Base-by-base conservation (phyloP, 2,797 vertebrate species). In the Poecilia gillii region DNA sequence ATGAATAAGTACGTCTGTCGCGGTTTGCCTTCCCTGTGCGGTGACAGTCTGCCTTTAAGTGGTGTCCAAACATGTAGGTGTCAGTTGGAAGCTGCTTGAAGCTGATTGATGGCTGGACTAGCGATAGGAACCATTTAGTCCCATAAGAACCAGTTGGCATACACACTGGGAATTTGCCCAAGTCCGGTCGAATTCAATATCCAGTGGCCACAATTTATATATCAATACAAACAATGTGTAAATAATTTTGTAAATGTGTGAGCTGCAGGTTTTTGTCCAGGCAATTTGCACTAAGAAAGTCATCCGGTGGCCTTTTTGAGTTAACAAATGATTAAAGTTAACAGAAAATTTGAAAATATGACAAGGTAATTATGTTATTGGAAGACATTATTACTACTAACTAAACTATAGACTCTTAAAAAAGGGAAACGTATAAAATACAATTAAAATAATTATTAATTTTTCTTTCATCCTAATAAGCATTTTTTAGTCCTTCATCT, bases 31-130 rank as follows among this genome's bases (percentile, higher is more conserved):
- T 74, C 51, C 31, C 72, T 20, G 33, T 64, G 77, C 70, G 71
- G 76, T 23, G 70, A 80, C 87, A 87, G 82, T 47, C 75, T 73
- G 75, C 43, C 47, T 81, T 82, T 85, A 76, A 74, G 74, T 41
- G 66, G 31, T 79, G 84, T 89, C 84, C 72, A 79, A 87, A 88
- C 84, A 82, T 45, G 77, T 78, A 46, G 75, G 33, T 13, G 2
- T 84, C 79, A 76, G 36, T 33, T 28, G 53, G 53, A 74, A 70
- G 51, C 57, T 51, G 1, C 74, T 74, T 59, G 46, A 53, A 51
- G 18, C 14, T n/a, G 0, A 85, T 9, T 0, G 47, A 72, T 57
- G 25, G 64, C 12, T 62, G 74, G 55, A 78, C 3, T 39, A 8
- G 80, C n/a, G 64, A 43, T 23, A 66, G 25, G 57, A 85, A 70